Evolutionary conservation across 2,113 vertebrate genomes (phyloP).

Genomic region (Carassius carassius): DNA sequence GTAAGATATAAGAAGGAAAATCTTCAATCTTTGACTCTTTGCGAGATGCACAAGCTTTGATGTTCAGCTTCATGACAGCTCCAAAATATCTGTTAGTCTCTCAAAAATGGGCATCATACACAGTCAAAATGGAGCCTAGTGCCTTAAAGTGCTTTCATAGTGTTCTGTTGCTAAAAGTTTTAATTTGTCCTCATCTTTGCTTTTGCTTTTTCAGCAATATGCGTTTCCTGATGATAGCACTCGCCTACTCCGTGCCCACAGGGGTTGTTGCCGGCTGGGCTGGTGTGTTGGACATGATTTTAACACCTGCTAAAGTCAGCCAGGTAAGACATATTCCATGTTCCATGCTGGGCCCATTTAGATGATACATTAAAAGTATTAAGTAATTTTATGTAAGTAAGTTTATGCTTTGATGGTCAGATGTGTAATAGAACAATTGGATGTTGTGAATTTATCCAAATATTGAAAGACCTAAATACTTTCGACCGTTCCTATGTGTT

Average conservation of each 20-base stretch:
- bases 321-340: conserved; percentile 79
- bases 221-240: conserved; percentile 93
- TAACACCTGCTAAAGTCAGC: conserved; percentile 90
- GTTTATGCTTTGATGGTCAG: too few relatives aligned
- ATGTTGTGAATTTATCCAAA: not conserved
- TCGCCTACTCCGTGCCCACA: conserved; percentile 93
- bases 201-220: conserved; percentile 79
- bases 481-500: not conserved
- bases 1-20: conserved; percentile 16
- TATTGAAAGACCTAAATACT: not conserved
- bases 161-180: not conserved
- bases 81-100: not conserved
- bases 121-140: not conserved
- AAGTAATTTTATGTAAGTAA: too few relatives aligned
- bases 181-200: not conserved
- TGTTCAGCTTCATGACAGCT: conserved; percentile 27
- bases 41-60: conserved; percentile 19
- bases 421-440: too few relatives aligned
- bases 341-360: not conserved
- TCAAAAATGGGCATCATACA: not conserved
- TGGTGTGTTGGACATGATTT: conserved; percentile 93
- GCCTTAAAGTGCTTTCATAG: not conserved
- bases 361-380: not conserved
- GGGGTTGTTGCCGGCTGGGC: conserved; percentile 95
- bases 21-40: conserved; percentile 7